Conservation (phyloP, 2,113 vertebrate genomes). For the Chiloscyllium plagiosum region DNA sequence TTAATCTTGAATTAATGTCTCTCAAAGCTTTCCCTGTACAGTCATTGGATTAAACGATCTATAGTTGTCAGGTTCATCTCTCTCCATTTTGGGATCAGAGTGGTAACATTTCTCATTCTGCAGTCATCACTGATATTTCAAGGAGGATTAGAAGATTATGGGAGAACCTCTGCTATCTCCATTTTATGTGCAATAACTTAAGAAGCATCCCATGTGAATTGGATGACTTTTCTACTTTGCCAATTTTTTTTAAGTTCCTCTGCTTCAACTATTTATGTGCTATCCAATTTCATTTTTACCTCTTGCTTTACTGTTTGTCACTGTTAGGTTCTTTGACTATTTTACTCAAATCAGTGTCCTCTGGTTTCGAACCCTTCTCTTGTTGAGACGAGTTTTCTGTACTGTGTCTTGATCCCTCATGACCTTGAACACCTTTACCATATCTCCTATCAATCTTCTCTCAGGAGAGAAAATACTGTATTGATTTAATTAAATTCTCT, state of each 20-base stretch:
- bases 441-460: background rate
- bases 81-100: background rate
- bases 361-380: background rate
- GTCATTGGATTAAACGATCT: background rate
- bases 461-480: too few relatives aligned
- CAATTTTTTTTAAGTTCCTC: background rate
- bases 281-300: background rate
- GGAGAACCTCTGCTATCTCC: background rate
- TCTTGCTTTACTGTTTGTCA: background rate
- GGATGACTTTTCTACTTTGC: background rate
- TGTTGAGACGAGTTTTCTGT: background rate
- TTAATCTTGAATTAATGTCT: background rate
- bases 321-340: background rate
- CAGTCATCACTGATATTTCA: background rate
- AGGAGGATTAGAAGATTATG: background rate
- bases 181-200: too few relatives aligned
- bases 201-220: background rate
- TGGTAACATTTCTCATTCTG: background rate
- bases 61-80: background rate
- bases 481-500: too few relatives aligned
- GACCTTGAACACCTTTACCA: background rate
- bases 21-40: background rate
- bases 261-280: too few relatives aligned
- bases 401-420: background rate
- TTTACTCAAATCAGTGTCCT: background rate